Percentiles rank a stretch among this genome's conserved stretches.
Evolutionary conservation across 2,113 vertebrate genomes (phyloP).

Genomic region (Gallinago jamesoni): DNA sequence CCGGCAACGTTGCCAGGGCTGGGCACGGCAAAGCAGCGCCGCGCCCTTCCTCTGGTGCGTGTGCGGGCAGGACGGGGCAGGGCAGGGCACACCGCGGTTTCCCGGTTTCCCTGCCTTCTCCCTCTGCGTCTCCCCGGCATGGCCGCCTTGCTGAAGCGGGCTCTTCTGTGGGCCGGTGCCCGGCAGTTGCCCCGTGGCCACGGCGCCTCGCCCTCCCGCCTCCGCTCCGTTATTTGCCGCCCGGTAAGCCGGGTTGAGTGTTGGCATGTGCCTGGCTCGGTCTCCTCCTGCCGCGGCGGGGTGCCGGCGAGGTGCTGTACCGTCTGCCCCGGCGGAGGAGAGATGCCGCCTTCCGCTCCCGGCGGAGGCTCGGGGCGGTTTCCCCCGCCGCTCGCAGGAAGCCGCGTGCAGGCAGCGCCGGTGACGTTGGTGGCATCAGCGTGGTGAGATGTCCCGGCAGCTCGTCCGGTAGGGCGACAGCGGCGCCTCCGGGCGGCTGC

Average conservation of each 20-base stretch:
- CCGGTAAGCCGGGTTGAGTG: background rate
- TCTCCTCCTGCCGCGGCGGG: background rate
- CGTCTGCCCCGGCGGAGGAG: background rate
- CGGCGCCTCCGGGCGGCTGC: background rate
- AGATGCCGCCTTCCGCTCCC: background rate
- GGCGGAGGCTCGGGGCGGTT: background rate
- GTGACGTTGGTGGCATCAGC: background rate
- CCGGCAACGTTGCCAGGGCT: background rate
- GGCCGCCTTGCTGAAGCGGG: background rate
- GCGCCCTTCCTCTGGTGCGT: background rate
- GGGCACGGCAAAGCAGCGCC: background rate
- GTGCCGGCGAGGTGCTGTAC: no score
- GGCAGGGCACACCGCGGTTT: background rate
- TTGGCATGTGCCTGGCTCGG: background rate
- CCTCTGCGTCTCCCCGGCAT: background rate
- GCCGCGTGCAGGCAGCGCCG: background rate
- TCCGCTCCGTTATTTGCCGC: background rate
- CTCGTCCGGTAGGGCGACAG: constrained; percentile 61
- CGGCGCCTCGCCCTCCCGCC: background rate
- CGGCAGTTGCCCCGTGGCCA: accelerated
- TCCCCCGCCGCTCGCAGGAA: background rate
- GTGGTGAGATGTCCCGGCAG: constrained; percentile 23
- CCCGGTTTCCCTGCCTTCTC: background rate
- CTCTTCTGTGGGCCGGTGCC: background rate
- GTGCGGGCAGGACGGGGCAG: background rate